Percentiles rank a stretch among this genome's conserved stretches.
phyloP scores from a whole-genome alignment of 2,888 invertebrate genomes.

The Nemoura dubitans region DNA sequence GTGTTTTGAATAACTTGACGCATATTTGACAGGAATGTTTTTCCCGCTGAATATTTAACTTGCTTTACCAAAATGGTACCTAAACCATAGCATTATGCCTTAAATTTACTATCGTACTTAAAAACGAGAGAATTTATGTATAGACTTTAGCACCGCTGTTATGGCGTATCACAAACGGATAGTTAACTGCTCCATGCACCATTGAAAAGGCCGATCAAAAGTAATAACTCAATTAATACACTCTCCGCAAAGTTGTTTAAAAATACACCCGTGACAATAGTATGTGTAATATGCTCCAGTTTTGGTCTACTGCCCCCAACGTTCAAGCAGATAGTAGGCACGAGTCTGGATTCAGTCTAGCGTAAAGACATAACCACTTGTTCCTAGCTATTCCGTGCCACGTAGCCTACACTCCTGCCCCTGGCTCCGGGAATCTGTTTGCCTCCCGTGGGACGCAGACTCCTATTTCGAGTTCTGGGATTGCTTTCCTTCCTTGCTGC shows the following conservation, averaged over 20 bases:
- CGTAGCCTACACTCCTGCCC: constrained; percentile 22
- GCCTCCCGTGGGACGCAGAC: constrained; percentile 7
- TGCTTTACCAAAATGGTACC: not conserved
- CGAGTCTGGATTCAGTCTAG: not conserved
- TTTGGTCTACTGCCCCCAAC: not conserved
- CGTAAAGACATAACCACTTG: constrained; percentile 28
- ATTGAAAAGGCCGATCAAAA: not conserved
- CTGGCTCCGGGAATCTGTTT: constrained; percentile 15
- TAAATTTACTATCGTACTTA: not conserved
- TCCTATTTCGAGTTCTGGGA: constrained; percentile 24
- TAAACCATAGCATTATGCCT: not conserved
- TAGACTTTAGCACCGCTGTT: not conserved
- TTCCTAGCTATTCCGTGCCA: not conserved
- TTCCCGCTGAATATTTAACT: not conserved
- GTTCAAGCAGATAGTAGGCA: not conserved
- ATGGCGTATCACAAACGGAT: not conserved
- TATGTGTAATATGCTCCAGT: not conserved
- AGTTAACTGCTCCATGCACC: not conserved
- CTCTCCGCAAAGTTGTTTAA: not conserved
- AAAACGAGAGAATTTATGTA: not conserved
- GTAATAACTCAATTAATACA: not conserved
- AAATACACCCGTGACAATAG: not conserved
- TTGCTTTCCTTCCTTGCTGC: not conserved
- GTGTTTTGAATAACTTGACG: not conserved
- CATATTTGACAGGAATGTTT: not conserved